Evolutionary conservation across 2,113 vertebrate species (phyloP), one percentile per base, ranked within the genome.

Genomic region (Eublepharis macularius): DNA sequence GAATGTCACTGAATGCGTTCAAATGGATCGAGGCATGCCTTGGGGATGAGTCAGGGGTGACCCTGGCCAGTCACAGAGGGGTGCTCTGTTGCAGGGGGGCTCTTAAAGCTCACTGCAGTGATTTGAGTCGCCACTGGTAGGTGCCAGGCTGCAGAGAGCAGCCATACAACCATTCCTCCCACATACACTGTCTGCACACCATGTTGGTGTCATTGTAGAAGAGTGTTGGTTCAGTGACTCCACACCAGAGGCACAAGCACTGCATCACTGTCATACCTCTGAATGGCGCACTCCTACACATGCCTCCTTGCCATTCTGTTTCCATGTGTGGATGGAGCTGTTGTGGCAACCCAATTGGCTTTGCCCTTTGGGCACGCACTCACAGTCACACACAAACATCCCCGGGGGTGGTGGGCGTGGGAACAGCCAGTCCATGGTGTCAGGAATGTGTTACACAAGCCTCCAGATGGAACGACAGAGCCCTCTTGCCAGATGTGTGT

Each of bases 371-470:
- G 26, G 68, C 69, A 26, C 49, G 26, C 26, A 76, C 17, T 9
- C 60, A 65, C 57, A 14, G 19, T 2, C 24, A 75, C 57, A 43
- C 66, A 74, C 41, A 29, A 17, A 60, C 19, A 5, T 78, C 49
- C 69, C 65, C 29, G 36, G 66, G 29, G 16, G 49, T 26, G 83
- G 75, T 57, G 76, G 49, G 83, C n/a, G 83, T 79, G 83, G 49
- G 83, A 79, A 85, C 76, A 85, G 68, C n/a, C 69, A 47, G 68
- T 47, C 77, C 84, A 63, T 3, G 47, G 51, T 65, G 39, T 57
- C 2, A 85, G 76, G 76, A 85, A 85, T 85, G 51, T 34, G 69
- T 74, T 80, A 47, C 84, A 63, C 76, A 85, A 80, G 51, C 76
- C n/a, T 85, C 76, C 76, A 80, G 54, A 85, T 73, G 68, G 51